Evolutionary conservation across 2,888 invertebrate genomes (phyloP).

Genomic region (Tiphia femorata): DNA sequence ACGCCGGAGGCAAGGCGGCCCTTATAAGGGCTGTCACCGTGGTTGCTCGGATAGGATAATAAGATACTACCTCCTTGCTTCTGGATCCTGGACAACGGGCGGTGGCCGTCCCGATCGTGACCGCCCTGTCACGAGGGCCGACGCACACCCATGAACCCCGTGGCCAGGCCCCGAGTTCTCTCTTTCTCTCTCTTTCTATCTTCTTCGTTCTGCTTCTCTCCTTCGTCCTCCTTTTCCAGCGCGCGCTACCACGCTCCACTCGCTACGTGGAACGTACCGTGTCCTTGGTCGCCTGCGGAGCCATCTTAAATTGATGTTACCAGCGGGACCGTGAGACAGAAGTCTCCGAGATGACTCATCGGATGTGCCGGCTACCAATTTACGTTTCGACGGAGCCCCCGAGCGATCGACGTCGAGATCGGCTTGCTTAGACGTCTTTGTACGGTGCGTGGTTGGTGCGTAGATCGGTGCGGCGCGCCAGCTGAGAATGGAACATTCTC

Average conservation of each 20-base stretch:
- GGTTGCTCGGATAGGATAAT: constrained; percentile 57
- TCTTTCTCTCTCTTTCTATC: constrained; percentile 7
- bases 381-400: too few species aligned
- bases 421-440: too few species aligned
- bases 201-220: background rate
- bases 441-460: too few species aligned
- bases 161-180: constrained; percentile 3
- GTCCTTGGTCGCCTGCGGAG: background rate
- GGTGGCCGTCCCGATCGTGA: constrained; percentile 57
- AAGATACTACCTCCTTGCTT: constrained; percentile 53
- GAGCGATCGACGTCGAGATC: too few species aligned
- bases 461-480: too few species aligned
- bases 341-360: too few species aligned
- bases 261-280: background rate
- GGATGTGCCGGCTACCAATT: too few species aligned
- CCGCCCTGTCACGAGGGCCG: constrained; percentile 51
- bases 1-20: constrained; percentile 42
- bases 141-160: constrained; percentile 40
- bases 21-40: constrained; percentile 58
- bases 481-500: too few species aligned
- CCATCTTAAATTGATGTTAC: background rate
- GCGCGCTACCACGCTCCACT: background rate
- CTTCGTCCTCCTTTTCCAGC: background rate
- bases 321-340: background rate
- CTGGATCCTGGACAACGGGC: constrained; percentile 54